Evolutionary conservation across 2,797 vertebrate genomes (phyloP).

Genomic region (Cyclopterus lumpus): DNA sequence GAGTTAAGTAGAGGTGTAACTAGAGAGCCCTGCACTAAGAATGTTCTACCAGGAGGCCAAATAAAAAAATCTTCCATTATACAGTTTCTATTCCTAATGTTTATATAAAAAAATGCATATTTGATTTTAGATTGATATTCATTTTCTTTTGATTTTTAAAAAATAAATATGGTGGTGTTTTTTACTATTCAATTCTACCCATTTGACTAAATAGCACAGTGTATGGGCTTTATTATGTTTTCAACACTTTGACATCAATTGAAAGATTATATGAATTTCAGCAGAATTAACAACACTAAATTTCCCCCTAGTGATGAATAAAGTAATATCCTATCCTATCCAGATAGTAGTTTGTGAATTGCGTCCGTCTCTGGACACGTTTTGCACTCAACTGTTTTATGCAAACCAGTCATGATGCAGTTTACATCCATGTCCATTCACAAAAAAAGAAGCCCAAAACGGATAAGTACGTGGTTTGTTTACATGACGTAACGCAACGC

Average conservation of each 20-base stretch:
- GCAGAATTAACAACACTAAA: too few species aligned
- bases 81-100: neutral
- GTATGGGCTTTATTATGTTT: neutral
- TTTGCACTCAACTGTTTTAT: neutral
- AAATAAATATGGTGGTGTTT: neutral
- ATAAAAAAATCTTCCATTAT: neutral
- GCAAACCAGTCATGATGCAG: too few species aligned
- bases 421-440: too few species aligned
- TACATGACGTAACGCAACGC: neutral
- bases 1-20: neutral
- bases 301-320: too few species aligned
- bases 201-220: neutral
- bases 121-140: neutral
- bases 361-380: neutral
- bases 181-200: neutral
- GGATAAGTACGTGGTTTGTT: too few species aligned
- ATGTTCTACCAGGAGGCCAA: neutral
- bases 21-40: neutral
- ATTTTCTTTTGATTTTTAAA: neutral
- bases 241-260: neutral
- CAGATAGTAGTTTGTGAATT: neutral
- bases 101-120: neutral
- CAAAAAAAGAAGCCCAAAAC: too few species aligned
- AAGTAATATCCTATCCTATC: too few species aligned
- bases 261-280: neutral